Conservation (phyloP, 2,797 vertebrate species). For the Hozukius guyotensis region DNA sequence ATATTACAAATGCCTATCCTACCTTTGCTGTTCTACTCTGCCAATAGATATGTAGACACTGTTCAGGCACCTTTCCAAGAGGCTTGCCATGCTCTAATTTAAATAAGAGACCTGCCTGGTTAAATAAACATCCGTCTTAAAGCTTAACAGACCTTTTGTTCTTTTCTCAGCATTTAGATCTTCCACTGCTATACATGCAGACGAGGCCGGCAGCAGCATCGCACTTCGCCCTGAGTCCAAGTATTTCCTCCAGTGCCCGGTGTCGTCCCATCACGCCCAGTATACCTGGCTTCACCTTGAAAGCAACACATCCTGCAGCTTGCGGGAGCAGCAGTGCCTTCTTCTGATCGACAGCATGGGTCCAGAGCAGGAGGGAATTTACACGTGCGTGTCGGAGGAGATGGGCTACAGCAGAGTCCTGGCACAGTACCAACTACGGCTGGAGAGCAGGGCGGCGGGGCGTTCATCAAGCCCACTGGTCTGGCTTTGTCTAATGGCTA, state of each 20-base stretch:
- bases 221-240: neutral
- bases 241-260: conserved; percentile 65
- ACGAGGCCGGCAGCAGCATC: rapidly evolving
- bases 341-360: conserved; percentile 68
- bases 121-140: neutral
- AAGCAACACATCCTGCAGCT: neutral
- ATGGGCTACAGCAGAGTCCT: conserved; percentile 30
- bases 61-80: neutral
- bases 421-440: neutral
- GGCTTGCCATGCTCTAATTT: neutral
- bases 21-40: neutral
- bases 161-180: neutral
- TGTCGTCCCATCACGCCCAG: conserved; percentile 68
- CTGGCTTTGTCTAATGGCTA: conserved; percentile 40
- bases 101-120: neutral
- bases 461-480: neutral
- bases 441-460: neutral
- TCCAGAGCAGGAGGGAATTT: conserved; percentile 29
- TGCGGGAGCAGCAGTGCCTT: conserved; percentile 29
- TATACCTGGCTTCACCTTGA: conserved; percentile 63
- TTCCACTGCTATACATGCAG: rapidly evolving
- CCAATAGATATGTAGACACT: neutral
- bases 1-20: neutral
- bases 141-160: neutral
- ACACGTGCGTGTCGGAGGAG: conserved; percentile 70